These are phyloP conservation scores for Heliconius hermathena DNA, from an alignment of 1,140 invertebrate genomes.

Conservation along the genomic window DNA sequence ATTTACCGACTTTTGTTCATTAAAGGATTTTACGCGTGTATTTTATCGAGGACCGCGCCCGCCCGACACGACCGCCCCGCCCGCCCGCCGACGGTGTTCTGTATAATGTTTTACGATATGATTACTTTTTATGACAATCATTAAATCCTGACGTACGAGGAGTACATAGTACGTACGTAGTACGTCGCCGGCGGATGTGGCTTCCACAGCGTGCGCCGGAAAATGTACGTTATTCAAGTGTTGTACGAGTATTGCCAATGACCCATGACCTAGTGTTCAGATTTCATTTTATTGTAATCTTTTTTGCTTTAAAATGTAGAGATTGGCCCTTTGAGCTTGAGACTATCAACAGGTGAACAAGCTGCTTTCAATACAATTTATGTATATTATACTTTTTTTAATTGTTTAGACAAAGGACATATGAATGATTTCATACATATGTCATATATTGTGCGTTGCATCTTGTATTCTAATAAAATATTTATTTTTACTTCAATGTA, in stretches of 20 bases:
- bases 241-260: background rate
- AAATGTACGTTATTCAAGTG: background rate
- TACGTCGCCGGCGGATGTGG: background rate
- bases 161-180: background rate
- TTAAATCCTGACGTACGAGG: background rate
- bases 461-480: too few relatives aligned
- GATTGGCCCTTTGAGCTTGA: too few relatives aligned
- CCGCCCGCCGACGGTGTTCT: background rate
- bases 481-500: too few relatives aligned
- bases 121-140: background rate
- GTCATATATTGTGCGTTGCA: too few relatives aligned
- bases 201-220: background rate
- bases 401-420: too few relatives aligned
- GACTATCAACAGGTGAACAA: too few relatives aligned
- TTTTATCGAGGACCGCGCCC: background rate
- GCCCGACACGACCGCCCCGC: too few relatives aligned
- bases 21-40: background rate
- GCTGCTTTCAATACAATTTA: too few relatives aligned
- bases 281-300: background rate
- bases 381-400: too few relatives aligned
- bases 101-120: background rate
- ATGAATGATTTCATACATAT: too few relatives aligned
- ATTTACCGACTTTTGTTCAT: too few relatives aligned
- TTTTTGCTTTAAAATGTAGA: background rate
- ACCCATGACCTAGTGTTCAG: background rate